Evolutionary conservation across 2,888 invertebrate genomes (phyloP).

Genomic region (Cabera pusaria): DNA sequence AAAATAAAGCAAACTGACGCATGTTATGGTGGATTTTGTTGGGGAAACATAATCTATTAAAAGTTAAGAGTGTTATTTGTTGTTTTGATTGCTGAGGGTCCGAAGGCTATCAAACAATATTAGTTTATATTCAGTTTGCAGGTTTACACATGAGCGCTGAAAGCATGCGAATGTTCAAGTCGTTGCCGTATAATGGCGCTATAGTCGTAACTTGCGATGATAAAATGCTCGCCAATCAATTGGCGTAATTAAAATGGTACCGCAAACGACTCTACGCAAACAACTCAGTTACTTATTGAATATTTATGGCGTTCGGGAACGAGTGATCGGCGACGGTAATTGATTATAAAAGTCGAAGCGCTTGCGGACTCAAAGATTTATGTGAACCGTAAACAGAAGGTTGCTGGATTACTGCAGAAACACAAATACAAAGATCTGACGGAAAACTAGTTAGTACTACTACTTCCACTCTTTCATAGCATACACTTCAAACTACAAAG

Average conservation of each 20-base stretch:
- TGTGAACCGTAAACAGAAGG: conserved; percentile 57
- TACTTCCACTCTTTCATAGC: no score
- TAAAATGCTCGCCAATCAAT: conserved; percentile 56
- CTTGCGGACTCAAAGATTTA: conserved; percentile 68
- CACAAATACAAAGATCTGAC: conserved; percentile 3
- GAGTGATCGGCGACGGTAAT: conserved; percentile 69
- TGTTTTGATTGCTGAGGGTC: conserved; percentile 4
- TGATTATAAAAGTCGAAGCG: conserved; percentile 73
- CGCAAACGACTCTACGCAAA: conserved; percentile 57
- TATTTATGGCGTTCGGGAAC: conserved; percentile 60
- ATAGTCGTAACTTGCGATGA: conserved; percentile 43
- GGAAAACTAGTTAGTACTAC: background rate
- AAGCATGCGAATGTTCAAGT: no score
- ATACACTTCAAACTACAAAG: no score
- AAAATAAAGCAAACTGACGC: no score
- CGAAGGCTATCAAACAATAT: conserved; percentile 5
- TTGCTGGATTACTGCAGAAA: conserved; percentile 31
- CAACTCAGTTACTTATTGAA: conserved; percentile 57
- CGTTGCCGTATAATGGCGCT: conserved; percentile 35
- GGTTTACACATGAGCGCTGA: no score
- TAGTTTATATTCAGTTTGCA: no score
- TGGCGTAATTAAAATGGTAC: conserved; percentile 59
- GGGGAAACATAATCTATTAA: conserved; percentile 9
- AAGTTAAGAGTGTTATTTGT: conserved; percentile 6
- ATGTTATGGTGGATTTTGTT: no score